Conservation (phyloP, 1,140 invertebrate species). For the Panulirus ornatus region DNA sequence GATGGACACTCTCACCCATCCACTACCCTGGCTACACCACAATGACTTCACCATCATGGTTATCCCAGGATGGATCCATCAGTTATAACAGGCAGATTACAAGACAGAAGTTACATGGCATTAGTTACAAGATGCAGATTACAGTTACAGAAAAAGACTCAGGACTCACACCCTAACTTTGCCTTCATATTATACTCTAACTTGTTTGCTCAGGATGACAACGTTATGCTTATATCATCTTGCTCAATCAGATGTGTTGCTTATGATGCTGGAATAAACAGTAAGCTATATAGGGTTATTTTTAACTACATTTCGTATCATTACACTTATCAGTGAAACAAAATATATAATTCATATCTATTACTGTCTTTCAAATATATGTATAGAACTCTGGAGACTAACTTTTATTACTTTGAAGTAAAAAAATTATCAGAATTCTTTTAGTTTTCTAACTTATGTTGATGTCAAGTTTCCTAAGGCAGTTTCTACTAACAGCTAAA, state of each 20-base stretch:
- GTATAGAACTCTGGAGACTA: conserved; percentile 1
- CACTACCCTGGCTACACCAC: neutral
- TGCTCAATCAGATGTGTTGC: neutral
- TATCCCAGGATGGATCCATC: neutral
- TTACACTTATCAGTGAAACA: neutral
- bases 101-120: neutral
- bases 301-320: neutral
- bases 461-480: neutral
- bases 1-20: neutral
- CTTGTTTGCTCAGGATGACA: neutral
- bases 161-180: neutral
- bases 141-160: neutral
- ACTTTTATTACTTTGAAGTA: neutral
- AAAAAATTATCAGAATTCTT: neutral
- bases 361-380: neutral
- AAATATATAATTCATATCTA: conserved; percentile 8
- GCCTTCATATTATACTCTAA: neutral
- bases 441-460: neutral
- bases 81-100: conserved; percentile 3
- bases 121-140: neutral
- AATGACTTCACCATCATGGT: neutral
- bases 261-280: neutral
- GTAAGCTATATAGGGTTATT: neutral
- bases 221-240: neutral
- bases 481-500: neutral